Evolutionary conservation across 2,888 invertebrate genomes (phyloP).

Genomic region (Eumacrocentrus americanus): DNA sequence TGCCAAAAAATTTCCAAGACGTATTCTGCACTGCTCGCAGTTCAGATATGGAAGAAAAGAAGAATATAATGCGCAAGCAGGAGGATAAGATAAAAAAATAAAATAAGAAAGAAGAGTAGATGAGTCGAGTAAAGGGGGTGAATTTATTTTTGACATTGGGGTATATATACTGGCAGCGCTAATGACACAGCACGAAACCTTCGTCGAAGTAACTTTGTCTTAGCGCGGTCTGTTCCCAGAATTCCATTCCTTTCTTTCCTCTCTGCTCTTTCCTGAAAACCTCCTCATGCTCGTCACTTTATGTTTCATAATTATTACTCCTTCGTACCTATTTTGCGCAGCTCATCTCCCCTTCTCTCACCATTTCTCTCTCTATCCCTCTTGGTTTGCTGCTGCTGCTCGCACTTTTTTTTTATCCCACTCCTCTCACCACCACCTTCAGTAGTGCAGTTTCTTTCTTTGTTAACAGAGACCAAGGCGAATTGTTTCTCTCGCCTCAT

Average conservation of each 20-base stretch:
- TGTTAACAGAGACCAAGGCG: conserved; percentile 1
- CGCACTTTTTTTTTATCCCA: conserved; percentile 4
- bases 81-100: conserved; percentile 22
- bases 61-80: conserved; percentile 22
- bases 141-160: conserved; percentile 25
- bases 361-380: conserved; percentile 22
- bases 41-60: too few relatives aligned
- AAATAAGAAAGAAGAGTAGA: conserved; percentile 25
- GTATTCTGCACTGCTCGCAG: too few relatives aligned
- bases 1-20: neutral
- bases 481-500: conserved; percentile 3
- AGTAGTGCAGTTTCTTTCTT: neutral
- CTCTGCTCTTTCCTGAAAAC: conserved; percentile 37
- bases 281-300: conserved; percentile 56
- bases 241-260: conserved; percentile 32
- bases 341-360: conserved; percentile 33
- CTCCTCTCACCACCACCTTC: conserved; percentile 4
- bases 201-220: conserved; percentile 38
- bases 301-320: conserved; percentile 59
- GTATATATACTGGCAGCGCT: conserved; percentile 30
- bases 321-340: conserved; percentile 49
- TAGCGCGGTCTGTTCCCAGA: conserved; percentile 38
- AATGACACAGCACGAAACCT: conserved; percentile 36
- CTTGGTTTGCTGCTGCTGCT: conserved; percentile 1
- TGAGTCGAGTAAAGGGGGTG: neutral